Evolutionary conservation across 2,888 invertebrate species (phyloP), one percentile per base, ranked within the genome.

Genomic region (Tromatobia lineatoria): DNA sequence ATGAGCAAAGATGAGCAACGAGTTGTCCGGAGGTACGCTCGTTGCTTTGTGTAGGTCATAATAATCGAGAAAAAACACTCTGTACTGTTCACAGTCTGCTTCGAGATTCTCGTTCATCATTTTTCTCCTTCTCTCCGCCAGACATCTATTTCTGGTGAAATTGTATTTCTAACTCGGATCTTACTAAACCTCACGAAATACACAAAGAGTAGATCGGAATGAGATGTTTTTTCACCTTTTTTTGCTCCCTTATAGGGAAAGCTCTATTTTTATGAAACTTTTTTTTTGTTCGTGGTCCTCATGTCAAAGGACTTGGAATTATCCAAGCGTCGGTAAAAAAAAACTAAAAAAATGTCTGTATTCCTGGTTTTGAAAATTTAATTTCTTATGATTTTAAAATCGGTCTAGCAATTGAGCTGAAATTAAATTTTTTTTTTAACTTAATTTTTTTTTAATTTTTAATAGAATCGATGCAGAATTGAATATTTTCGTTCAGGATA

Each of bases 21-120:
- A 70, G 78, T 75, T 73, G 70, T 70, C 52, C 69, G 82, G 69
- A 78, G 23, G 29, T 25, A 52, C 54, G 70, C 74, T 78, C 80
- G 75, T 77, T 85, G 87, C 89, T 90, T 90, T 90, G 89, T 91
- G 87, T 83, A 76, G 76, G 82, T 85, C 81, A 89, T 89, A 89
- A 91, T 90, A 89, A 90, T 90, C 87, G 86, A 87, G 87, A 88
- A 83, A 88, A 85, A 90, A 88, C 88, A 85, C 85, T 79, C 86
- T 86, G 74, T 50, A 82, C 78, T 83, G 88, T 87, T 87, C 70
- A 64, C 75, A 34, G 70, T 75, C 64, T 57, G 75, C 47, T 67
- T 73, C 45, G 57, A 75, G 57, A 79, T 77, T 76, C 76, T 83
- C 90, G 88, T 88, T 88, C 87, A 76, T 80, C 70, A 76, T 83